phyloP scores from a whole-genome alignment of 1,140 invertebrate genomes.

The Microplitis mediator region DNA sequence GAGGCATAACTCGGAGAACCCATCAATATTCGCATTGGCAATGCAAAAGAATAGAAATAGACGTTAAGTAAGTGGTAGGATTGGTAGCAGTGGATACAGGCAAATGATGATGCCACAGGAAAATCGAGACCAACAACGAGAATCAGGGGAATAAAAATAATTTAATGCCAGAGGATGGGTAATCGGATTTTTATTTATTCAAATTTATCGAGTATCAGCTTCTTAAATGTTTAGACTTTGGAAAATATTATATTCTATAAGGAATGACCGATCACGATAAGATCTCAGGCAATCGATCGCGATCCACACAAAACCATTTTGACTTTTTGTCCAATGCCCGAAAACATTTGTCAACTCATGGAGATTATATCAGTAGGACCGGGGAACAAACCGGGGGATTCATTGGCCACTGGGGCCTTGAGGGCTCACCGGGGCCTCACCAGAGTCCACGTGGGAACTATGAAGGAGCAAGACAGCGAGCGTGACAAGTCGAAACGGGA shows the following conservation, averaged over 20 bases:
- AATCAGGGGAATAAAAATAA: too few species aligned
- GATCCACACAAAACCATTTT: conserved; percentile 9
- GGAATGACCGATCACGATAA: conserved; percentile 13
- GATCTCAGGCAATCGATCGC: conserved; percentile 23
- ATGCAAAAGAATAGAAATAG: too few species aligned
- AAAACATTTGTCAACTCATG: conserved; percentile 29
- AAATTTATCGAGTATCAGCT: too few species aligned
- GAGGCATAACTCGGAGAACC: too few species aligned
- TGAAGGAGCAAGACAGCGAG: conserved; percentile 1
- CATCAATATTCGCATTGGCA: too few species aligned
- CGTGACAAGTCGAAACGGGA: conserved; percentile 20
- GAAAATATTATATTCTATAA: neutral
- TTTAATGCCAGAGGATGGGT: too few species aligned
- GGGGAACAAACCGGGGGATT: conserved; percentile 20
- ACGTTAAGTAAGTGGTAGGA: too few species aligned
- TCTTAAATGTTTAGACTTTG: too few species aligned
- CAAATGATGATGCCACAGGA: too few species aligned
- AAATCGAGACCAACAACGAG: too few species aligned
- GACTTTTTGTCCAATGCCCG: conserved; percentile 7
- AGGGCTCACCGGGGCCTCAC: neutral
- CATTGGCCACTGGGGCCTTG: conserved; percentile 17
- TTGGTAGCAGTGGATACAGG: too few species aligned
- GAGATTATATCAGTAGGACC: conserved; percentile 16
- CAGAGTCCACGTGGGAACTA: neutral
- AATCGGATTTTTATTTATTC: too few species aligned